A percentile compares a stretch with the other conserved stretches of the same genome.
Evolutionary conservation across 2,113 vertebrate species (phyloP).

Genomic region (Istiophorus platypterus): DNA sequence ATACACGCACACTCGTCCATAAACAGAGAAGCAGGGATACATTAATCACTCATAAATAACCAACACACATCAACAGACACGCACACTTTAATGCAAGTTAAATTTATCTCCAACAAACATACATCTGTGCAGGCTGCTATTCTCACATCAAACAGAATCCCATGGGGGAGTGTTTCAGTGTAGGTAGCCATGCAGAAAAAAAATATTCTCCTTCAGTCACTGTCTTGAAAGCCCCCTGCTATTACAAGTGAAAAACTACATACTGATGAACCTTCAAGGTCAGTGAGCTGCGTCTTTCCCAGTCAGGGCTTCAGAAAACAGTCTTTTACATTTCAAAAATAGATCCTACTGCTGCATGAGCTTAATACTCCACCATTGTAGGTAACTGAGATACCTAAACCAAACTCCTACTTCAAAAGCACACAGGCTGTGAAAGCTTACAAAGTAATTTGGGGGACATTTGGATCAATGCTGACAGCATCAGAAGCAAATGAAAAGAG

Average conservation of each 20-base stretch:
- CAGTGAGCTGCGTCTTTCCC: conserved; percentile 47
- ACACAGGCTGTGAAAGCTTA: not conserved
- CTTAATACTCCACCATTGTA: conserved; percentile 11
- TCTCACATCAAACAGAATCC: conserved; percentile 84
- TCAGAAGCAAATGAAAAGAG: conserved; percentile 19
- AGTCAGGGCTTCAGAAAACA: conserved; percentile 37
- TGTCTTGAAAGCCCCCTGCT: conserved; percentile 61
- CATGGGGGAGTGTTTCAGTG: conserved; percentile 77
- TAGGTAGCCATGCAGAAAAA: conserved; percentile 80
- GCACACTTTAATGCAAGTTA: conserved; percentile 30
- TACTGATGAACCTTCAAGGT: conserved; percentile 75
- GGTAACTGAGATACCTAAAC: conserved; percentile 9
- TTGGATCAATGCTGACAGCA: conserved; percentile 14
- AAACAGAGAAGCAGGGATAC: conserved; percentile 34
- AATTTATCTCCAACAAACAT: conserved; percentile 55
- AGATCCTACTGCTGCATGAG: conserved; percentile 20
- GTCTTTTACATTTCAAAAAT: conserved; percentile 44
- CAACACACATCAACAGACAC: conserved; percentile 24
- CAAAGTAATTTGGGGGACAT: conserved; percentile 25
- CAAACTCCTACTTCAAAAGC: conserved; percentile 28
- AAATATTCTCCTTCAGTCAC: conserved; percentile 68
- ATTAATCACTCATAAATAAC: conserved; percentile 42
- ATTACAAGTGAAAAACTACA: conserved; percentile 73
- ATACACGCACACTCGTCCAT: conserved; percentile 6
- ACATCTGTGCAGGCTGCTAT: conserved; percentile 70